Base-by-base conservation (phyloP, 2,888 invertebrate genomes). In the Diadromus collaris region DNA sequence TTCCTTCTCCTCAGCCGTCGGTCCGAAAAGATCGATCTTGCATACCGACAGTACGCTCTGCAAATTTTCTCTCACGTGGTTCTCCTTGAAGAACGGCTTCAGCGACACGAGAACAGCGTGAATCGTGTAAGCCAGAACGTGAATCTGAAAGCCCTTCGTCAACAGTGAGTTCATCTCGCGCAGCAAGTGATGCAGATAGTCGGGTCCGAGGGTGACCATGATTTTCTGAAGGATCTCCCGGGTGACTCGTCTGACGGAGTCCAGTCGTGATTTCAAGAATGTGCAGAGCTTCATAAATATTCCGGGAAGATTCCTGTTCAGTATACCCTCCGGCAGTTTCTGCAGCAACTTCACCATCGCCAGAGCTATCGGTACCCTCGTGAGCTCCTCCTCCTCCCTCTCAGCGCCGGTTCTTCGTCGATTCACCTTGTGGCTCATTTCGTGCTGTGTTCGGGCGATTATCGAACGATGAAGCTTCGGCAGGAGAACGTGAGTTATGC, bases 221-320 rank as follows among this genome's bases (percentile, higher is more conserved):
- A 98, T 96, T 90, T 97, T 96, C 84, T 96, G 95, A n/a, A 99
- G 93, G n/a, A 97, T 97, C 89, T 97, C 97, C 41, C 98, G 93
- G 0, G 98, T 95, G 0, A 94, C 92, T 87, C 96, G 94, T 54
- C 99, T 93, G 2, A 98, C 96, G 86, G 97, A 97, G 84, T 96
- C 96, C 24, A 97, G 91, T 2, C 96, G 96, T 0, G 98, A 98
- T 89, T 97, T 97, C 76, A 99, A 91, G 89, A 98, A 98, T 0
- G 96, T 95, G 86, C 97, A 97, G 0, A 99, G 92, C 90, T 98
- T 98, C 92, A 96, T 94, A 81, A 97, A 95, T 67, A 97, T 94
- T 56, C 97, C 96, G 70, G 97, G 95, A 67, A 98, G 91, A 90
- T 97, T 96, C 71, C 93, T 92, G 51, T 95, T 94, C 69, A 98